Conservation (phyloP, 2,797 vertebrate genomes). For the Numenius phaeopus region DNA sequence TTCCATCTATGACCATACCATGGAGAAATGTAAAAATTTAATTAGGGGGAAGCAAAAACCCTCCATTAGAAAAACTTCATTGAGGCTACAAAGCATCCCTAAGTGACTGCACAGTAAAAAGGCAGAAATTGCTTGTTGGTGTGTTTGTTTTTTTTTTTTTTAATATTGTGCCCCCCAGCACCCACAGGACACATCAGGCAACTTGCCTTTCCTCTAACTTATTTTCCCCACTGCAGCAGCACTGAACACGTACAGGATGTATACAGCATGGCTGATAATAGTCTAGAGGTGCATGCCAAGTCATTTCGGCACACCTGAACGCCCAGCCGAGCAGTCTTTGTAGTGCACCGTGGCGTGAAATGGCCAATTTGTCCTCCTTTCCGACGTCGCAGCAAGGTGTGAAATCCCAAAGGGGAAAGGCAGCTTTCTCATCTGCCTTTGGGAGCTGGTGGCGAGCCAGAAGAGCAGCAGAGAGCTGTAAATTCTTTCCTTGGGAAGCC, state of each 20-base stretch:
- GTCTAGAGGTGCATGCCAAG: background rate
- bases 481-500: background rate
- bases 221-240: background rate
- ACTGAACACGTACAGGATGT: fast-evolving
- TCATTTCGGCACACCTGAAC: background rate
- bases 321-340: background rate
- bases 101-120: background rate
- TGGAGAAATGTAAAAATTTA: background rate
- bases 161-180: background rate
- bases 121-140: background rate
- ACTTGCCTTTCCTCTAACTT: background rate
- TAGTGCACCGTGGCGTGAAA: background rate
- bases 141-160: background rate
- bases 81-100: background rate
- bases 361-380: conserved; percentile 8
- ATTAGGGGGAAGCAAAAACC: fast-evolving
- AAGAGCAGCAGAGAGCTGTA: background rate
- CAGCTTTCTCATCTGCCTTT: background rate
- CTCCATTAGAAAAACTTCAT: background rate
- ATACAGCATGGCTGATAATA: fast-evolving
- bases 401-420: background rate
- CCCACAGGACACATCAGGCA: background rate
- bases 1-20: background rate
- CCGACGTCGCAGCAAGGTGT: background rate
- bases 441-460: background rate